Conservation (phyloP, 1,140 invertebrate species). For the Saccostrea cuccullata region DNA sequence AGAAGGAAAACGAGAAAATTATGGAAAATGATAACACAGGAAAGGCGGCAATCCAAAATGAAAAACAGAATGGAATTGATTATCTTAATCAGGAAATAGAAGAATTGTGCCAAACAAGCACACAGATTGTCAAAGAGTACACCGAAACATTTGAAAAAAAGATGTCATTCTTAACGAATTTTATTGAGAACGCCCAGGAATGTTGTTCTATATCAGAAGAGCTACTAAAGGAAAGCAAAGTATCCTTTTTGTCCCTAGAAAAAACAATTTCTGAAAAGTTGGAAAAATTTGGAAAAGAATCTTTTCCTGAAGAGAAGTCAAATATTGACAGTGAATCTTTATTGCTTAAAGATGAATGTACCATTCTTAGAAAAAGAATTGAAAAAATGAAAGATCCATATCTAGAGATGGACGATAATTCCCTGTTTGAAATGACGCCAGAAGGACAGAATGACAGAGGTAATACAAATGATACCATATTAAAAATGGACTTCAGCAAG, state of each 20-base stretch:
- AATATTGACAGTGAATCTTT: not conserved
- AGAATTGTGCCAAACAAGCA: not conserved
- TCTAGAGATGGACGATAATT: not conserved
- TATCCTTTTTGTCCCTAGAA: not conserved
- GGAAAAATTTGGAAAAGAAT: not conserved
- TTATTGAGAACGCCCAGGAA: not conserved
- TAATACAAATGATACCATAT: not conserved
- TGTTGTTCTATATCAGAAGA: conserved; percentile 11
- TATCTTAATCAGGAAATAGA: not conserved
- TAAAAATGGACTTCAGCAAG: no score
- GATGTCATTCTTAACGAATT: not conserved
- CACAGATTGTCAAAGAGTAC: not conserved
- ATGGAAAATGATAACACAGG: not conserved
- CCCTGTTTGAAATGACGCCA: not conserved
- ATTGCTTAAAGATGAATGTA: not conserved
- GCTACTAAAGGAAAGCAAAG: not conserved
- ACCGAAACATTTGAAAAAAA: not conserved
- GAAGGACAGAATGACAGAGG: not conserved
- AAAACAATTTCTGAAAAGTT: not conserved
- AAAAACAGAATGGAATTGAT: not conserved
- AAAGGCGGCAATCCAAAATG: not conserved
- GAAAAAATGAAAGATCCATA: not conserved
- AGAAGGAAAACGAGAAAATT: not conserved
- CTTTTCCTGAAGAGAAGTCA: not conserved
- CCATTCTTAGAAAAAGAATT: not conserved